Conservation (phyloP, 2,113 vertebrate species). For the Cichladusa arquata region DNA sequence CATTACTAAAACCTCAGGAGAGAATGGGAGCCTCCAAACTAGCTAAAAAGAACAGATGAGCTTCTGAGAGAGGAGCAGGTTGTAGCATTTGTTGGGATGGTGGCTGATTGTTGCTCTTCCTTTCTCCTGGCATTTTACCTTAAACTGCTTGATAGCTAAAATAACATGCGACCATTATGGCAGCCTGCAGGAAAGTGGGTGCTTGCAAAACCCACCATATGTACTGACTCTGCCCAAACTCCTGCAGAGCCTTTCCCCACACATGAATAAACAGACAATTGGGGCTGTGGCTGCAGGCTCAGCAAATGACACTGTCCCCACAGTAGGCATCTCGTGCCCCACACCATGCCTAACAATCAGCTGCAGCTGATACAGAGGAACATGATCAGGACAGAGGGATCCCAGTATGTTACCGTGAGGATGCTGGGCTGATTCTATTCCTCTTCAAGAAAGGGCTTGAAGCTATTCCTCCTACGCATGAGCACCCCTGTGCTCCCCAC, state of each 20-base stretch:
- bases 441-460: background rate
- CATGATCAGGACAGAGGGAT: rapidly evolving
- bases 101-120: background rate
- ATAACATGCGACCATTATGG: background rate
- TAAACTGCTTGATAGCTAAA: background rate
- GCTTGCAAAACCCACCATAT: background rate
- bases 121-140: background rate
- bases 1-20: background rate
- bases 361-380: background rate
- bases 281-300: background rate
- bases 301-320: background rate
- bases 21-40: background rate
- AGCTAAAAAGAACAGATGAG: background rate
- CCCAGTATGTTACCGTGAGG: background rate
- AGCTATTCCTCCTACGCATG: background rate
- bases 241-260: background rate
- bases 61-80: background rate
- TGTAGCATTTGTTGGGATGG: background rate
- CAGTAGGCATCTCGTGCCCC: background rate
- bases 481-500: background rate
- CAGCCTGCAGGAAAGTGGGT: background rate
- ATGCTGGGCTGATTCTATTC: background rate
- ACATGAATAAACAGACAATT: background rate
- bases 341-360: rapidly evolving
- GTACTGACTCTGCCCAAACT: background rate